phyloP scores from a whole-genome alignment of 2,888 invertebrate species.

The Yponomeuta malinellus region DNA sequence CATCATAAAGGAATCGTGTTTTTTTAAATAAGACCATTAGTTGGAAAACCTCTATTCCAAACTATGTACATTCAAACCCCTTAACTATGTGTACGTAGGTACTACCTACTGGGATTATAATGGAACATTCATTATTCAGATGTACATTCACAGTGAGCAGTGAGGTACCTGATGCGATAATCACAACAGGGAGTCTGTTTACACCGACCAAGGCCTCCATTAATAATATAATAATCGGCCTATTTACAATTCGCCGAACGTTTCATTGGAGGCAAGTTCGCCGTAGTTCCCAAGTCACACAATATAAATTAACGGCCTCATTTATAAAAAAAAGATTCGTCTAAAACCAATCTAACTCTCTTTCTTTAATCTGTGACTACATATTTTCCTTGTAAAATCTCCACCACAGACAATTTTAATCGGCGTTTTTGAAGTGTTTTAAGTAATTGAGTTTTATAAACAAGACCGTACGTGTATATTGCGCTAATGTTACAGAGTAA shows the following conservation, averaged over 20 bases:
- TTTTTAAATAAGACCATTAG: no score
- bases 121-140: neutral
- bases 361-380: no score
- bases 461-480: neutral
- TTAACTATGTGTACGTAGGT: neutral
- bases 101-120: neutral
- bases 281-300: neutral
- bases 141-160: neutral
- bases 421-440: no score
- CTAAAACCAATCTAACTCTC: no score
- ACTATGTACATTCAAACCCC: no score
- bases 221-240: neutral
- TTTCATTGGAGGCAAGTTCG: neutral
- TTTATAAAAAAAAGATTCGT: no score
- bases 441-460: no score
- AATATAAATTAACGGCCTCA: neutral
- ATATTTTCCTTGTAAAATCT: no score
- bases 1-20: no score
- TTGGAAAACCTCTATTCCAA: no score
- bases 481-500: neutral
- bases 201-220: neutral
- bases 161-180: neutral
- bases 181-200: neutral
- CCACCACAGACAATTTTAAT: no score
- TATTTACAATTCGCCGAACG: neutral